Evolutionary conservation across 1,140 invertebrate genomes (phyloP).

Genomic region (Armadillidium nasatum): DNA sequence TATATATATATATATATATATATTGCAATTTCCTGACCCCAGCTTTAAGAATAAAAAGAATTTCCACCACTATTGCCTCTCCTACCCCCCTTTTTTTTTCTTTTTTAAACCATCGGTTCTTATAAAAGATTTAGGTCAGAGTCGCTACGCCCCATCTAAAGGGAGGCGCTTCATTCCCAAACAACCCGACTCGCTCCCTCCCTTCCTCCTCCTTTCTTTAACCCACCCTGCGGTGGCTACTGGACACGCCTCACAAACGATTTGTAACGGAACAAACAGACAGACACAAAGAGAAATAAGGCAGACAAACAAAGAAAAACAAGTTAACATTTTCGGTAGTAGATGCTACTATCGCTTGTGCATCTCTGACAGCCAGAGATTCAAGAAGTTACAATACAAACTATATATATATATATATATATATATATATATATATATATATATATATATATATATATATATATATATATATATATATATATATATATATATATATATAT

Average conservation of each 20-base stretch:
- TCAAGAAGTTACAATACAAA: too few species aligned
- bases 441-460: conserved; percentile 13
- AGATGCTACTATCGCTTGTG: too few species aligned
- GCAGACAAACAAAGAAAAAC: too few species aligned
- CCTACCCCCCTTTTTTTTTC: too few species aligned
- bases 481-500: background rate
- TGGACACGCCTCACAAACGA: conserved; percentile 31
- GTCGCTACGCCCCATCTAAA: too few species aligned
- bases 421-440: conserved; percentile 13
- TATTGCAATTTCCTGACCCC: conserved; percentile 1
- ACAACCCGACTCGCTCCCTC: conserved; percentile 2
- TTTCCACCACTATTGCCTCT: too few species aligned
- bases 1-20: background rate
- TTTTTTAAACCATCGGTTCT: too few species aligned
- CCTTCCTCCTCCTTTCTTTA: conserved; percentile 20
- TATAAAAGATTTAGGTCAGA: too few species aligned
- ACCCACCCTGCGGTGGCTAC: conserved; percentile 36
- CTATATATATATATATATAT: conserved; percentile 13
- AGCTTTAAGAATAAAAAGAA: background rate
- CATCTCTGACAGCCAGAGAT: too few species aligned
- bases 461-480: conserved; percentile 10
- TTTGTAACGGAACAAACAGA: background rate
- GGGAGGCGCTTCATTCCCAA: background rate
- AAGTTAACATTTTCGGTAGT: too few species aligned
- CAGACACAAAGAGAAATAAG: too few species aligned